Conservation (phyloP, 2,797 vertebrate species). For the Centropyge bicolor region DNA sequence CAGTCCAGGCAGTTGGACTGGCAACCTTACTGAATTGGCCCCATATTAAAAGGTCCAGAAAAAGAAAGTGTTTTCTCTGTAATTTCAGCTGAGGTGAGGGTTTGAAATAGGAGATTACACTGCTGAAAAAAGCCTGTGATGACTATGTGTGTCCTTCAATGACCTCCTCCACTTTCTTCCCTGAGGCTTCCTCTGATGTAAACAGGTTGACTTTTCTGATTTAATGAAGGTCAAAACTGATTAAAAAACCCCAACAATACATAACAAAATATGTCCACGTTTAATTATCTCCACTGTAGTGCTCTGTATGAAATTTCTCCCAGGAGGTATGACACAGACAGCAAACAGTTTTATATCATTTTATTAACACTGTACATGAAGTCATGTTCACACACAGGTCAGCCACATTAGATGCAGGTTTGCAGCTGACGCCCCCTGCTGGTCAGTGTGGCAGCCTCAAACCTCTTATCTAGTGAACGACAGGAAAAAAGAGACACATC, state of each 20-base stretch:
- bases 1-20: too few relatives aligned
- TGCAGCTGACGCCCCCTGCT: conserved; percentile 67
- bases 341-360: conserved; percentile 30
- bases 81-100: background rate
- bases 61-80: background rate
- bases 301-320: background rate
- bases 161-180: background rate
- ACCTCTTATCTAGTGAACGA: background rate
- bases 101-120: background rate
- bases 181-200: background rate
- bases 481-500: background rate
- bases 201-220: background rate
- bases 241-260: background rate
- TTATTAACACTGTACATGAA: conserved; percentile 44
- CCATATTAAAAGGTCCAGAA: background rate
- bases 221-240: background rate
- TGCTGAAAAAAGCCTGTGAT: background rate
- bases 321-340: background rate
- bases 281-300: background rate
- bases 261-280: background rate
- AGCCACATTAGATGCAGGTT: conserved; percentile 1
- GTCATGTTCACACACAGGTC: conserved; percentile 14
- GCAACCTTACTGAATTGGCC: background rate
- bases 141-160: background rate
- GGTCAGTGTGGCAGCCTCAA: conserved; percentile 14